A percentile compares a stretch with the other conserved stretches of the same genome.
These are phyloP conservation scores for Chaetura pelagica DNA, from an alignment of 2,113 vertebrate genomes.

Conservation along the genomic window DNA sequence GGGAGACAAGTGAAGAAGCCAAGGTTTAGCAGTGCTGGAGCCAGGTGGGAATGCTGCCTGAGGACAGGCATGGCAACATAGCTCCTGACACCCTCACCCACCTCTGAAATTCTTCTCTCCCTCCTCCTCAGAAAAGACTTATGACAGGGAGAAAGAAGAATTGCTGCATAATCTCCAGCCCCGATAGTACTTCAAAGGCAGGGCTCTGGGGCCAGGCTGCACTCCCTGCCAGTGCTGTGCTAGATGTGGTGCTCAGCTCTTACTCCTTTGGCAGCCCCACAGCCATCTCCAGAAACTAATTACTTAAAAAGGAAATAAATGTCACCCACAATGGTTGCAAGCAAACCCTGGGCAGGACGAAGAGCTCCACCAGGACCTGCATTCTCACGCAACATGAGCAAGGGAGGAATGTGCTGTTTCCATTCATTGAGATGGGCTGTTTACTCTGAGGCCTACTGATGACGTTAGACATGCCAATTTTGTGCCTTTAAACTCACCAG, in stretches of 20 bases:
- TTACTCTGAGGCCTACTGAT: neutral
- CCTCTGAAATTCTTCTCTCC: neutral
- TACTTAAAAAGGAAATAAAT: conserved; percentile 72
- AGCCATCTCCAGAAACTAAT: conserved; percentile 11
- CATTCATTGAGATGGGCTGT: neutral
- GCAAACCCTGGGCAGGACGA: neutral
- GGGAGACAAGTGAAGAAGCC: accelerated
- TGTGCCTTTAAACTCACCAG: neutral
- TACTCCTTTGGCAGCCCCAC: conserved; percentile 31
- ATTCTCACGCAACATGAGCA: neutral
- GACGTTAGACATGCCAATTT: neutral
- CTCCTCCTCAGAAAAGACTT: neutral
- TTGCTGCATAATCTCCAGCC: neutral
- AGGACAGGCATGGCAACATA: accelerated
- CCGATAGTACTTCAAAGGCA: conserved; percentile 16
- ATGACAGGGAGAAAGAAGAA: conserved; percentile 16
- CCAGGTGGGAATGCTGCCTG: neutral
- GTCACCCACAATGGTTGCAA: conserved; percentile 5
- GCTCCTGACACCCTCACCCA: neutral
- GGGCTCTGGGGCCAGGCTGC: neutral
- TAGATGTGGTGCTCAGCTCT: neutral
- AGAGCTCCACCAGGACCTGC: neutral
- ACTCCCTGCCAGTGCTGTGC: neutral
- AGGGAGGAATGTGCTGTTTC: neutral
- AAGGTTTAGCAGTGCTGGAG: accelerated